These are phyloP conservation scores for Australoheros facetus DNA, from an alignment of 2,797 vertebrate genomes.

Conservation along the genomic window DNA sequence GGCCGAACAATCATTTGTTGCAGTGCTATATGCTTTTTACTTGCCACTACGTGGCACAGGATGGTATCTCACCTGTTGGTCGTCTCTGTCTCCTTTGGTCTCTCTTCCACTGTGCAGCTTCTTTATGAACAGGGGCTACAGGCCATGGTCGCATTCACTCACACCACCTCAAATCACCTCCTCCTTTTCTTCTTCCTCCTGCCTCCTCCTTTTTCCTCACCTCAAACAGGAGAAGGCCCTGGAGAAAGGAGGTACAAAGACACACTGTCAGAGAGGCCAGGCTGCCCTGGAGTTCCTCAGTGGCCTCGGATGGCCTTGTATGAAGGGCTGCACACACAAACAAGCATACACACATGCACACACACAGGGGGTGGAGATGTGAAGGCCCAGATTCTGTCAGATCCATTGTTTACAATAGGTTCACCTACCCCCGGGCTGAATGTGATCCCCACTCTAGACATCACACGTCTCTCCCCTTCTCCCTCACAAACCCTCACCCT, in stretches of 20 bases:
- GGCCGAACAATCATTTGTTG: background rate
- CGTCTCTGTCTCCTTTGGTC: constrained; percentile 49
- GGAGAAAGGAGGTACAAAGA: constrained; percentile 66
- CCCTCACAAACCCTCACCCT: constrained; percentile 11
- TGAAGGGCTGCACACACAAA: constrained; percentile 36
- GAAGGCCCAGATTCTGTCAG: constrained; percentile 76
- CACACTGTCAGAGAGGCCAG: constrained; percentile 63
- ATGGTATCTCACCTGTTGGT: constrained; percentile 65
- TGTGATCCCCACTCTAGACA: constrained; percentile 77
- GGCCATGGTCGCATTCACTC: constrained; percentile 68
- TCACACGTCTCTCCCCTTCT: constrained; percentile 47
- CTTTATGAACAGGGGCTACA: constrained; percentile 41
- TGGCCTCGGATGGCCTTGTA: constrained; percentile 55
- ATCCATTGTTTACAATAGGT: constrained; percentile 84
- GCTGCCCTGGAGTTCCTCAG: constrained; percentile 45
- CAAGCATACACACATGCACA: constrained; percentile 19
- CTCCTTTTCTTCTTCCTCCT: constrained; percentile 40
- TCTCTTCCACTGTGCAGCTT: constrained; percentile 47
- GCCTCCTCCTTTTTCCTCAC: constrained; percentile 53
- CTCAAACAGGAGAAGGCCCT: constrained; percentile 68
- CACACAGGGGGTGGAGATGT: constrained; percentile 61
- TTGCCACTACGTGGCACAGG: background rate
- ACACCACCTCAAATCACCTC: constrained; percentile 41
- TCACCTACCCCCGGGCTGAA: constrained; percentile 81
- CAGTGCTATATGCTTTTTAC: background rate